These are phyloP conservation scores for Hycleus cichorii DNA, from an alignment of 1,140 invertebrate genomes.

Conservation along the genomic window DNA sequence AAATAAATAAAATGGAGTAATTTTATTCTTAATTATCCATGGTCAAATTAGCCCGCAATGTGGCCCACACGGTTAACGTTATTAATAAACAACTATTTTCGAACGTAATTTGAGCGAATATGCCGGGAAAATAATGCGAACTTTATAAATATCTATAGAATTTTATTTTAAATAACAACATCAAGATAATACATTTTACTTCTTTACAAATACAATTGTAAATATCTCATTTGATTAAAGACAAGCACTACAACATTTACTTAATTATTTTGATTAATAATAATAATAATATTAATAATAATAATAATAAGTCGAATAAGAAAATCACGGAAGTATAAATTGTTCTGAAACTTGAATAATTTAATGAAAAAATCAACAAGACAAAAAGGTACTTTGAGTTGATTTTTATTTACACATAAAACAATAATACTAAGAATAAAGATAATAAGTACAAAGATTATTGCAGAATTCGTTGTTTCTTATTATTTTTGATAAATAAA, in stretches of 20 bases:
- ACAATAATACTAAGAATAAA: slow-evolving; percentile 12
- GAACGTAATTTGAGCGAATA: too few relatives aligned
- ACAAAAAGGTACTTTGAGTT: slow-evolving; percentile 9
- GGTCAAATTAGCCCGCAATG: too few relatives aligned
- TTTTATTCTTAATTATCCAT: too few relatives aligned
- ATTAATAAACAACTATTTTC: too few relatives aligned
- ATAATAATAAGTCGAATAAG: neutral
- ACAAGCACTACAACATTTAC: slow-evolving; percentile 15
- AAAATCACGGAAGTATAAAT: too few relatives aligned
- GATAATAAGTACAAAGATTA: slow-evolving; percentile 22
- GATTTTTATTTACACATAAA: slow-evolving; percentile 27
- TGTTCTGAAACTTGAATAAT: too few relatives aligned
- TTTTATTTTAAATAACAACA: slow-evolving; percentile 36
- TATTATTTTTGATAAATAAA: slow-evolving; percentile 10
- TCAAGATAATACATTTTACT: slow-evolving; percentile 30
- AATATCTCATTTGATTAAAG: slow-evolving; percentile 25
- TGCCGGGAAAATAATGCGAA: too few relatives aligned
- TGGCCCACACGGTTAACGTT: too few relatives aligned
- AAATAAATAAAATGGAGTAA: too few relatives aligned
- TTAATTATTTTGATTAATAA: slow-evolving; percentile 12
- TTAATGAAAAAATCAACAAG: slow-evolving; percentile 13
- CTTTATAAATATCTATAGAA: slow-evolving; percentile 15
- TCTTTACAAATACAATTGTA: slow-evolving; percentile 27
- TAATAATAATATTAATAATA: slow-evolving; percentile 27
- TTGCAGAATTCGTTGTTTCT: slow-evolving; percentile 30